Percentiles rank a stretch among this genome's conserved stretches.
Evolutionary conservation across 2,113 vertebrate species (phyloP).

Genomic region (Proteles cristata): DNA sequence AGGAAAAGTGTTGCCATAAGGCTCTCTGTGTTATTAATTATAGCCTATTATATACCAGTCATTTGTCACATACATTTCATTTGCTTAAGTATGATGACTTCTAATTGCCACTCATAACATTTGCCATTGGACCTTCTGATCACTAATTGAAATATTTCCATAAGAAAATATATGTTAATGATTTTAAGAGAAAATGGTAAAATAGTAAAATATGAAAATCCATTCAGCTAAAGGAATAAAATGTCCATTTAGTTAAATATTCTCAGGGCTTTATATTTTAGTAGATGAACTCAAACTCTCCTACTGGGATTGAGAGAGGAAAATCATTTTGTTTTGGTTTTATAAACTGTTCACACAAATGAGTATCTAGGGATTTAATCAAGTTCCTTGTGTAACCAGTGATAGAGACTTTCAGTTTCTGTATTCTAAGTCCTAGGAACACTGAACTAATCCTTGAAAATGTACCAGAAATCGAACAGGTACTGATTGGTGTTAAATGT

Average conservation of each 20-base stretch:
- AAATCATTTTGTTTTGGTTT: not conserved
- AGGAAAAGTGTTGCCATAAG: not conserved
- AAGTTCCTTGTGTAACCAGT: not conserved
- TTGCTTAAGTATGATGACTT: not conserved
- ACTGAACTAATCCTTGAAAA: not conserved
- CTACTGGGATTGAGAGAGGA: not conserved
- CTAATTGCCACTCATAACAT: not conserved
- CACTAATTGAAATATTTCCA: not conserved
- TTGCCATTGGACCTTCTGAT: not conserved
- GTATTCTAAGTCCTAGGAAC: not conserved
- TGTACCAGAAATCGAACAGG: not conserved
- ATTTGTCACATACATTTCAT: not conserved
- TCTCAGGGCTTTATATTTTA: not conserved
- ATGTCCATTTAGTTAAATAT: not conserved
- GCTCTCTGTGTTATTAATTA: not conserved
- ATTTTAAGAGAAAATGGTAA: not conserved
- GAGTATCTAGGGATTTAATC: not conserved
- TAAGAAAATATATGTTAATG: not conserved
- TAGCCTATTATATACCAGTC: not conserved
- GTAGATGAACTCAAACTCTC: not conserved
- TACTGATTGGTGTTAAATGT: constrained; percentile 60
- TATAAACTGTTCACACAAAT: not conserved
- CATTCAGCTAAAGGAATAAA: not conserved
- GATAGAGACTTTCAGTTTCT: not conserved
- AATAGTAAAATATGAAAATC: not conserved